Evolutionary conservation across 2,797 vertebrate species (phyloP).

Genomic region (Xyrichtys novacula): DNA sequence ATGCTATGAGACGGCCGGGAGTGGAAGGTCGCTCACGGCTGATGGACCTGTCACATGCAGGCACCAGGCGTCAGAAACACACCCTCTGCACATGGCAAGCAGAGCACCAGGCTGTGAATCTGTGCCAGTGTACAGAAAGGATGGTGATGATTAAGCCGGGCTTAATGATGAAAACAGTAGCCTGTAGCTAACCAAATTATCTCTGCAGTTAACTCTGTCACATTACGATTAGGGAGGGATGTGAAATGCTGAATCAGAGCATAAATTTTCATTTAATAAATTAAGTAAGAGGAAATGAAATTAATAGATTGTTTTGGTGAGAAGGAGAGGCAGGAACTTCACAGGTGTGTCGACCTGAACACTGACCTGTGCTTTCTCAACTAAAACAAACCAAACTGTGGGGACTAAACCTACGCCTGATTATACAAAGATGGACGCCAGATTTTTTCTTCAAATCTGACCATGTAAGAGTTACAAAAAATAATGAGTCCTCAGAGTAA

Average conservation of each 20-base stretch:
- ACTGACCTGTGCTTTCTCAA: slow-evolving; percentile 23
- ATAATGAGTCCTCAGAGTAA: no score
- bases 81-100: slow-evolving; percentile 69
- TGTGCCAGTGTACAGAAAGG: slow-evolving; percentile 64
- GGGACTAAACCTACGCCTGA: slow-evolving; percentile 9
- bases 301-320: slow-evolving; percentile 66
- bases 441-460: slow-evolving; percentile 31
- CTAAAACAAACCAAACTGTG: slow-evolving; percentile 1
- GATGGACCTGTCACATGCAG: slow-evolving; percentile 83
- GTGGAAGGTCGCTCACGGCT: slow-evolving; percentile 66
- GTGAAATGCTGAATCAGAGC: slow-evolving; percentile 70
- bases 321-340: slow-evolving; percentile 57
- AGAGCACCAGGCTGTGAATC: slow-evolving; percentile 62
- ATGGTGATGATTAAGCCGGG: slow-evolving; percentile 66
- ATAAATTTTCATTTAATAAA: slow-evolving; percentile 69
- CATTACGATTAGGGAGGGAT: slow-evolving; percentile 64
- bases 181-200: slow-evolving; percentile 76
- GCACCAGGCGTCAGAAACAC: slow-evolving; percentile 74
- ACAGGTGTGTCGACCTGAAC: slow-evolving; percentile 45
- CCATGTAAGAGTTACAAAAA: slow-evolving; percentile 45
- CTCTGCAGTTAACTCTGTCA: slow-evolving; percentile 71
- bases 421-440: slow-evolving; percentile 22
- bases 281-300: slow-evolving; percentile 56
- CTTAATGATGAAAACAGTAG: slow-evolving; percentile 78
- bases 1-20: slow-evolving; percentile 77